A percentile compares a stretch with the other conserved stretches of the same genome.
These are phyloP conservation scores for Anarhynchus alexandrinus DNA, from an alignment of 2,113 vertebrate genomes.

Conservation along the genomic window DNA sequence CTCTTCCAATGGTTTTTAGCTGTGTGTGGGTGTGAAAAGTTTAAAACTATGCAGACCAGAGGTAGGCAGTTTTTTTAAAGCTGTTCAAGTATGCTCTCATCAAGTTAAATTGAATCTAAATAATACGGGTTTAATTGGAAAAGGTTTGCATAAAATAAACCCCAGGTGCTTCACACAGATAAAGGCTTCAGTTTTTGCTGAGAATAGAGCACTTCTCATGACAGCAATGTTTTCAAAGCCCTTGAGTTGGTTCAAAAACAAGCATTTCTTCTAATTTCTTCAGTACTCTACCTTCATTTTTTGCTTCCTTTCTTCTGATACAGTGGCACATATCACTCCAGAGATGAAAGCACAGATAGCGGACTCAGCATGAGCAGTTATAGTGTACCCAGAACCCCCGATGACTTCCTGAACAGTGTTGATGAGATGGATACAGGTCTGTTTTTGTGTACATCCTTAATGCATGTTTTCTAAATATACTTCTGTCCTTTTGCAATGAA, in stretches of 20 bases:
- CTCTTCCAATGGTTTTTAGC: neutral
- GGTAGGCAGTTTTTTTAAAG: neutral
- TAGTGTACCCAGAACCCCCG: constrained; percentile 95
- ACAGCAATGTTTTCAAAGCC: neutral
- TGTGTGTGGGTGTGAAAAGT: neutral
- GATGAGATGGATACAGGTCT: constrained; percentile 99
- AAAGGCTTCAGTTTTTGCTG: neutral
- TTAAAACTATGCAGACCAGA: neutral
- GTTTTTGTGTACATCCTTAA: neutral
- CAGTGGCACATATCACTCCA: constrained; percentile 98
- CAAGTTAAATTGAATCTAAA: neutral
- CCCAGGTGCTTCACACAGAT: neutral
- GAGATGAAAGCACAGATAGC: constrained; percentile 97
- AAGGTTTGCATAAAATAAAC: neutral
- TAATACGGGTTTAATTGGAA: neutral
- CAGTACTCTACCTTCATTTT: neutral
- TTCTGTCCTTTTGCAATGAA: neutral
- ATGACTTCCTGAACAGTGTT: constrained; percentile 98
- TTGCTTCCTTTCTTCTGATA: neutral
- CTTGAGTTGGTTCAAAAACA: neutral
- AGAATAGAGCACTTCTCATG: neutral
- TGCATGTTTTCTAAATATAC: neutral
- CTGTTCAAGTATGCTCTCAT: neutral
- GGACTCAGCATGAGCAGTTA: constrained; percentile 99
- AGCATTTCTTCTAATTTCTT: neutral